phyloP scores from a whole-genome alignment of 2,797 vertebrate species.

The Nyctibius grandis region DNA sequence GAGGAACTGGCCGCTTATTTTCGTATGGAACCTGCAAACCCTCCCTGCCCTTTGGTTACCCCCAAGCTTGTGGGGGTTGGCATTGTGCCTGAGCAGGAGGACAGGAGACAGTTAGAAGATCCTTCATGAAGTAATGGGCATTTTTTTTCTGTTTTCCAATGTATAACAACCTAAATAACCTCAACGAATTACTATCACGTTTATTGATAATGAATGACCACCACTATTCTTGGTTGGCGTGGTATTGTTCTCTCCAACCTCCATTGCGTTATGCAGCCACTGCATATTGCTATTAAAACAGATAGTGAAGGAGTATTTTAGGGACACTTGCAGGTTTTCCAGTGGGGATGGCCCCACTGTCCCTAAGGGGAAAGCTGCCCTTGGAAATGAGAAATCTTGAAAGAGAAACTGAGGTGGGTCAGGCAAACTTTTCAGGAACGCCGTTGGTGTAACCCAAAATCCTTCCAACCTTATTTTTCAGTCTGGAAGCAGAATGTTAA shows the following conservation, averaged over 20 bases:
- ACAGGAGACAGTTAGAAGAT: not conserved
- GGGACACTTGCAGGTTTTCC: not conserved
- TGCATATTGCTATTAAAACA: not conserved
- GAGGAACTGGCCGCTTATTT: not conserved
- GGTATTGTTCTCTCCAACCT: not conserved
- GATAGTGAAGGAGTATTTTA: not conserved
- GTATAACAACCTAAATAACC: not conserved
- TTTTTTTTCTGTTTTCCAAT: not conserved
- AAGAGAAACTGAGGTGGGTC: not conserved
- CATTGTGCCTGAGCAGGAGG: not conserved
- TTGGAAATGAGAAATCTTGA: not conserved
- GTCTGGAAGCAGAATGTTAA: not conserved
- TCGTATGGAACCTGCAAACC: not conserved
- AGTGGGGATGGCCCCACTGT: fast-evolving
- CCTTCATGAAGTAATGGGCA: not conserved
- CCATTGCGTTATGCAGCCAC: fast-evolving
- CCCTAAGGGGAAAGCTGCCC: not conserved
- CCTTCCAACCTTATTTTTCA: not conserved
- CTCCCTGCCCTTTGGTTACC: not conserved
- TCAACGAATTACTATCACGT: fast-evolving
- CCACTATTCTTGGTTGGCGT: not conserved
- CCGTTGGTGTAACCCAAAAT: not conserved
- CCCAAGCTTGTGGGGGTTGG: too few relatives aligned
- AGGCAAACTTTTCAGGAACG: not conserved
- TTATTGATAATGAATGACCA: not conserved